A percentile compares a stretch with the other conserved stretches of the same genome.
These are phyloP conservation scores for Gobio occitaniae DNA, from an alignment of 2,797 vertebrate species.

Conservation along the genomic window DNA sequence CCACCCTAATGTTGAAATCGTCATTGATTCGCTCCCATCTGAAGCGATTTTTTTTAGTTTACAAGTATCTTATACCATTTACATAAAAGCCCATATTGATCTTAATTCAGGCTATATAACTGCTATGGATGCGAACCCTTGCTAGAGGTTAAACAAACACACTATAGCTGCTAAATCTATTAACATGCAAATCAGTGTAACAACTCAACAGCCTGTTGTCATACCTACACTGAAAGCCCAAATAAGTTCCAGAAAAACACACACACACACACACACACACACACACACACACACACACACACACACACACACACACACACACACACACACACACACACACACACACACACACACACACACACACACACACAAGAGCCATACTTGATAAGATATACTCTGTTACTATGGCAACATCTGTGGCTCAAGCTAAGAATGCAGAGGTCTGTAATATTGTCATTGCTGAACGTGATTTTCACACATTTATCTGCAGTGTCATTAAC, in stretches of 20 bases:
- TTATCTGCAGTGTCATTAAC: conserved; percentile 66
- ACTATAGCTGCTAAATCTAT: conserved; percentile 75
- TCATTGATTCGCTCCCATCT: conserved; percentile 7
- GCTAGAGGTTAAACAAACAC: conserved; percentile 76
- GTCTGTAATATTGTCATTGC: conserved; percentile 82
- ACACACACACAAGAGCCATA: conserved; percentile 78
- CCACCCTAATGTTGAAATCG: conserved; percentile 16
- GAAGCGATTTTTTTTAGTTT: conserved; percentile 60
- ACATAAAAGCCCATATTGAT: conserved; percentile 74
- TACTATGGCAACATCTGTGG: conserved; percentile 87
- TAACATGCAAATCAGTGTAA: conserved; percentile 85
- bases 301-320: conserved; percentile 65
- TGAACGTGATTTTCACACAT: conserved; percentile 71
- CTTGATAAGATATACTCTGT: conserved; percentile 88
- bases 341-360: conserved; percentile 55
- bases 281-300: conserved; percentile 67
- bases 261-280: conserved; percentile 38
- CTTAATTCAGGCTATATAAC: conserved; percentile 74
- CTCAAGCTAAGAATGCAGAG: conserved; percentile 84
- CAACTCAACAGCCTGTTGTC: conserved; percentile 82
- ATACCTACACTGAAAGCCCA: conserved; percentile 85
- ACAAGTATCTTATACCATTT: conserved; percentile 71
- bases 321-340: conserved; percentile 62
- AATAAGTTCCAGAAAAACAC: conserved; percentile 82
- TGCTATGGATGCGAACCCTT: conserved; percentile 70